These are phyloP conservation scores for Lampris incognitus DNA, from an alignment of 2,113 vertebrate genomes.

Conservation along the genomic window DNA sequence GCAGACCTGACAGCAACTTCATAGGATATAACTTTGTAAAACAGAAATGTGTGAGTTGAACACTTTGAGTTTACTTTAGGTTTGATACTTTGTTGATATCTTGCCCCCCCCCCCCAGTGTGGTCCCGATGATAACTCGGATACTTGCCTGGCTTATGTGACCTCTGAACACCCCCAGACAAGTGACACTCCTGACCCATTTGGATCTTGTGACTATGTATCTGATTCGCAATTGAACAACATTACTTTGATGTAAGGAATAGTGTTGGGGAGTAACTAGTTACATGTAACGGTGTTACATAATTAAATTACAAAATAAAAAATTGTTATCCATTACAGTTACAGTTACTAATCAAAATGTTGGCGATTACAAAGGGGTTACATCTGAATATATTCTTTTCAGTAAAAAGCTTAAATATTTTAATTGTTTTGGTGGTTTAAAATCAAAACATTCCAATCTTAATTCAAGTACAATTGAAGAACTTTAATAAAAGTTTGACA, in stretches of 20 bases:
- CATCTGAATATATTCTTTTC: too few species aligned
- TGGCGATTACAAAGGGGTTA: too few species aligned
- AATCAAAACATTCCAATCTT: too few species aligned
- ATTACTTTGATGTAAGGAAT: constrained; percentile 67
- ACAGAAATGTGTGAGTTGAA: too few species aligned
- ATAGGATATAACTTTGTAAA: too few species aligned
- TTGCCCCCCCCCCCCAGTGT: constrained; percentile 13
- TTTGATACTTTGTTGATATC: not conserved
- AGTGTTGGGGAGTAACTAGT: not conserved
- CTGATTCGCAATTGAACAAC: constrained; percentile 80
- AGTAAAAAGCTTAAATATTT: too few species aligned
- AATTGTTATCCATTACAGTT: too few species aligned
- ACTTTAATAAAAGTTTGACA: too few species aligned
- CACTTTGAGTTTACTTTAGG: not conserved
- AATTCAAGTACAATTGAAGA: too few species aligned
- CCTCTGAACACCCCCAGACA: constrained; percentile 6
- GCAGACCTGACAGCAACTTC: not conserved
- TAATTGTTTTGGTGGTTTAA: too few species aligned
- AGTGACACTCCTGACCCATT: constrained; percentile 9
- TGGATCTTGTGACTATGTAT: constrained; percentile 57
- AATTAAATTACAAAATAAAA: too few species aligned
- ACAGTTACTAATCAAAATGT: too few species aligned
- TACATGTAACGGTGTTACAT: not conserved
- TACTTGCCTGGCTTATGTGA: not conserved
- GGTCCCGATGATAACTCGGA: constrained; percentile 2